These are phyloP conservation scores for Holocentrus rufus DNA, from an alignment of 2,797 vertebrate species.

Conservation along the genomic window DNA sequence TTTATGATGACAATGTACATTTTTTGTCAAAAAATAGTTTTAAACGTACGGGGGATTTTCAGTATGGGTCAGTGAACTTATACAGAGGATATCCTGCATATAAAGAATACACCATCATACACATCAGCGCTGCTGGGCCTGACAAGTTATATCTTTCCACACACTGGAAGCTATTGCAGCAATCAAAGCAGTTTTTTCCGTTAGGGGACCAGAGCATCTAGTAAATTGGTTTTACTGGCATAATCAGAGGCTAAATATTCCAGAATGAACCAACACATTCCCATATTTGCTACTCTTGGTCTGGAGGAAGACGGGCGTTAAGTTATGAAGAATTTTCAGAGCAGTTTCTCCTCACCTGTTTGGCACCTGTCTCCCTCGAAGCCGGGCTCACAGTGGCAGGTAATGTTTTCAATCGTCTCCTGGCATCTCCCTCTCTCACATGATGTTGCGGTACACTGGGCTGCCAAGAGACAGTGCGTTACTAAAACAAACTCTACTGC, in stretches of 20 bases:
- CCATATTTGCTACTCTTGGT: too few species aligned
- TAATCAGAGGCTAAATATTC: not conserved
- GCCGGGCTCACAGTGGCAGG: constrained; percentile 75
- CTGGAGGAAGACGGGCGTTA: not conserved
- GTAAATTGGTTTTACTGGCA: not conserved
- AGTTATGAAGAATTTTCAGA: not conserved
- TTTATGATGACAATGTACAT: not conserved
- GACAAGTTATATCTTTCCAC: constrained; percentile 16
- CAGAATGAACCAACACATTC: not conserved
- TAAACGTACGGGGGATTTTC: constrained; percentile 1
- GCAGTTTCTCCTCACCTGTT: constrained; percentile 58
- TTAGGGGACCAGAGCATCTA: constrained; percentile 10
- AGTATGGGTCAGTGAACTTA: not conserved
- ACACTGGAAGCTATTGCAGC: constrained; percentile 32
- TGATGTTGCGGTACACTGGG: constrained; percentile 69
- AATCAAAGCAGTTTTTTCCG: not conserved
- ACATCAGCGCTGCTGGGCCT: constrained; percentile 2
- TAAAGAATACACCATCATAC: not conserved
- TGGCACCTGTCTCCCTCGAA: constrained; percentile 73
- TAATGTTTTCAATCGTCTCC: constrained; percentile 73
- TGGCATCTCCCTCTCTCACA: constrained; percentile 73
- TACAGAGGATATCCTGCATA: not conserved
- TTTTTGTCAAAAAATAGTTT: not conserved
- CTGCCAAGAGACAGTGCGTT: constrained; percentile 50
- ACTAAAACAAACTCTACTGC: not conserved